These are phyloP conservation scores for Zoroaster sp. DNA, from an alignment of 53 echinoderm and acorn worm genomes.

Conservation along the genomic window DNA sequence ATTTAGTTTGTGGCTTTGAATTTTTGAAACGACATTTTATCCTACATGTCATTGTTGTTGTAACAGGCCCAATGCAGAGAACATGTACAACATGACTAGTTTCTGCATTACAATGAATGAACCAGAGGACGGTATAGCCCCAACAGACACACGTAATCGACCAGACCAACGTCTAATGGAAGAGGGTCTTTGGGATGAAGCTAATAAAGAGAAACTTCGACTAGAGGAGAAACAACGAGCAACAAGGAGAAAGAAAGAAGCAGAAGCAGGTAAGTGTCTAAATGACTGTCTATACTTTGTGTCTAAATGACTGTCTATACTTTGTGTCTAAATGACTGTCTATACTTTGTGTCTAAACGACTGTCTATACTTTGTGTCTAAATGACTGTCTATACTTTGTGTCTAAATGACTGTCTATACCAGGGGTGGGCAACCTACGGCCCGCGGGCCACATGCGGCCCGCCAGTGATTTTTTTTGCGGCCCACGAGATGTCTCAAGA, in stretches of 20 bases:
- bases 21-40: neutral
- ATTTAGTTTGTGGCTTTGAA: too few species aligned
- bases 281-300: neutral
- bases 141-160: constrained; percentile 83
- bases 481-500: too few species aligned
- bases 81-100: constrained; percentile 92
- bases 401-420: too few species aligned
- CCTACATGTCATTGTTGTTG: neutral
- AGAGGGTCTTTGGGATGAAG: constrained; percentile 92
- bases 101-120: constrained; percentile 93
- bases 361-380: too few species aligned
- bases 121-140: constrained; percentile 77
- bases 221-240: constrained; percentile 95
- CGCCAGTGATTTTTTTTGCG: too few species aligned
- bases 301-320: too few species aligned
- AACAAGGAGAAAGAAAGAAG: constrained; percentile 82
- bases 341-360: neutral
- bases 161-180: constrained; percentile 98
- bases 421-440: too few species aligned
- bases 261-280: constrained; percentile 76
- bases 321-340: neutral
- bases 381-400: too few species aligned
- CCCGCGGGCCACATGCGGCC: too few species aligned
- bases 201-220: constrained; percentile 91
- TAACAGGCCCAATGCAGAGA: constrained; percentile 79